Base-by-base conservation (phyloP, 2,888 invertebrate genomes). In the Helobdella robusta region DNA sequence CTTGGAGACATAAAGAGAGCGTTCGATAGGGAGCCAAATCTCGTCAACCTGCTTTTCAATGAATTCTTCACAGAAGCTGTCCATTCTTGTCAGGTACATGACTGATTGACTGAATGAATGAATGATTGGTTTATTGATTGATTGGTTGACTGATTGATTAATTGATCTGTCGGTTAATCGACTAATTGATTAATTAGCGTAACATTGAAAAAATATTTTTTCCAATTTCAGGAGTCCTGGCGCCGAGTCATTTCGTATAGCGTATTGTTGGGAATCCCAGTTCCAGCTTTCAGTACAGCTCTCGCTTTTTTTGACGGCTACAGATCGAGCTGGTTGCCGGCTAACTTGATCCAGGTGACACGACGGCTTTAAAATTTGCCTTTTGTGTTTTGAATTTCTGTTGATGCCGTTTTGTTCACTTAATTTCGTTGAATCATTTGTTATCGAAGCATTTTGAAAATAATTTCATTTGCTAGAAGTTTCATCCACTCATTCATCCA, bases 241-340 rank as follows among this genome's bases (percentile, higher is more conserved):
- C 25, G 61, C 44, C 15, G 52, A 8, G 92, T 91, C 56, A 87
- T 94, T 1, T 85, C 79, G 75, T 75, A 77, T 35, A 83, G 83
- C n/a, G 85, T 82, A 2, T 79, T 78, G 44, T 81, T 86, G 23
- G 97, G 95, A n/a, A 87, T 95, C 63, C 94, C 98, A 0, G 88
- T 89, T 18, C 97, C 98, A 0, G 90, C 92, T 0, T 84, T 97
- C 75, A 87, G 89, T 64, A 87, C 95, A 0, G 98, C 97, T 0
- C 83, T 98, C 36, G 89, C 94, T 20, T 98, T 98, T 83, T 98
- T 91, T 78, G 98, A 98, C 81, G 97, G 97, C 0, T 97, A 92
- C 80, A 85, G 95, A 64, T 85, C 88, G 1, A 86, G 84, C 48
- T 83, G 85, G 63, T 82, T 97, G 59, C 97, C 98, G 0, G 97